These are phyloP conservation scores for Sinopyrophorus schimmeli DNA, from an alignment of 2,888 invertebrate species.

Conservation along the genomic window DNA sequence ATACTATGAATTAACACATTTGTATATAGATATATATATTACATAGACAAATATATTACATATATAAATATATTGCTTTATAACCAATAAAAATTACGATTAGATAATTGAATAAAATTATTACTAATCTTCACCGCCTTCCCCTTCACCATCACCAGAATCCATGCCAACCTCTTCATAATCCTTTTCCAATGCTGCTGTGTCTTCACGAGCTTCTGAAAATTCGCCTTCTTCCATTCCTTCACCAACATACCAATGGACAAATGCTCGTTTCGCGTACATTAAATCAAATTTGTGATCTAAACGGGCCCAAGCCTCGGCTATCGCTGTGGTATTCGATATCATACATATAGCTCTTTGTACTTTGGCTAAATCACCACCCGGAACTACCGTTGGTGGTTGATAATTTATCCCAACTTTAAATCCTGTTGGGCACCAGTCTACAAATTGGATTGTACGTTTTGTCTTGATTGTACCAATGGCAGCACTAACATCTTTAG, in stretches of 20 bases:
- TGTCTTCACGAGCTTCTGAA: slow-evolving; percentile 75
- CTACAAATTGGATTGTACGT: slow-evolving; percentile 50
- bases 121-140: not conserved
- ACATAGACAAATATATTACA: too few relatives aligned
- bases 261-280: slow-evolving; percentile 70
- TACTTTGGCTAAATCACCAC: slow-evolving; percentile 77
- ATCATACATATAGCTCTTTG: slow-evolving; percentile 96
- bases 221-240: slow-evolving; percentile 82
- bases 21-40: too few relatives aligned
- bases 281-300: slow-evolving; percentile 71
- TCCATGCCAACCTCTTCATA: slow-evolving; percentile 73
- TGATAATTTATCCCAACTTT: slow-evolving; percentile 58
- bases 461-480: slow-evolving; percentile 64
- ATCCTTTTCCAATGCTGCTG: slow-evolving; percentile 70
- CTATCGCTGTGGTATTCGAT: slow-evolving; percentile 69
- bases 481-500: slow-evolving; percentile 60
- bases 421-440: slow-evolving; percentile 49
- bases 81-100: too few relatives aligned
- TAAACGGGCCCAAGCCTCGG: slow-evolving; percentile 68
- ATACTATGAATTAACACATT: too few relatives aligned
- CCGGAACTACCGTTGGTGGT: slow-evolving; percentile 56
- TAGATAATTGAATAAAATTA: too few relatives aligned
- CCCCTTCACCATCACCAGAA: slow-evolving; percentile 57
- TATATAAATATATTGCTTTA: too few relatives aligned
- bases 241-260: slow-evolving; percentile 79